Conservation (phyloP, 2,113 vertebrate genomes). For the Gavia stellata region DNA sequence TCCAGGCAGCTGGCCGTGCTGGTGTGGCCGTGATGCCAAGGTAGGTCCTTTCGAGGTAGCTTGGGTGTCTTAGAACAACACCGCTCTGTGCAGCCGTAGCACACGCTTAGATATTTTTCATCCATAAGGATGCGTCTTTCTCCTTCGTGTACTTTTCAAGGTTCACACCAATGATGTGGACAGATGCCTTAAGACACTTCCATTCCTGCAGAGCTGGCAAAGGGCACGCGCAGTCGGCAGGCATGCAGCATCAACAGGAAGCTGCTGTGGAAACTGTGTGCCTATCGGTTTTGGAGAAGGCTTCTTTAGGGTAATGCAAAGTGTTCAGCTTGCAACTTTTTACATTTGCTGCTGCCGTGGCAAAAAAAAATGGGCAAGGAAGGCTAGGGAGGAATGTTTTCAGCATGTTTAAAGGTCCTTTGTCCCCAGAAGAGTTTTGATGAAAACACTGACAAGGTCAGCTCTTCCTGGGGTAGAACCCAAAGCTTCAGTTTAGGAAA, state of each 20-base stretch:
- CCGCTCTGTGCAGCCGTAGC: too few species aligned
- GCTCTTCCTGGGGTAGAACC: slow-evolving; percentile 61
- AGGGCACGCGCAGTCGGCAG: rapidly evolving
- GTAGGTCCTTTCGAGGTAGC: background rate
- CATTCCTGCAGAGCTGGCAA: background rate
- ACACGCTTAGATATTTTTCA: background rate
- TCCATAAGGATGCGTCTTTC: background rate
- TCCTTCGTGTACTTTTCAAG: background rate
- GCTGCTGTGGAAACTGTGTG: background rate
- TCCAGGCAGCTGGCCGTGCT: background rate
- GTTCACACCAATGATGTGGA: background rate
- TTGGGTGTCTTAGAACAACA: background rate
- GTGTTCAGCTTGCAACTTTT: background rate
- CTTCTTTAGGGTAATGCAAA: background rate
- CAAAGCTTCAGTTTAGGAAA: slow-evolving; percentile 65
- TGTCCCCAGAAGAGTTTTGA: slow-evolving; percentile 69
- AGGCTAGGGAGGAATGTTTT: background rate
- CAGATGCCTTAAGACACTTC: background rate
- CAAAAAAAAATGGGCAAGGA: background rate
- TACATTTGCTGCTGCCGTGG: background rate
- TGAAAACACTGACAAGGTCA: slow-evolving; percentile 74
- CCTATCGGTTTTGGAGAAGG: background rate
- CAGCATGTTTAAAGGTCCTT: slow-evolving; percentile 59
- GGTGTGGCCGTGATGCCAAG: background rate
- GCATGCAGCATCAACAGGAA: background rate